phyloP scores from a whole-genome alignment of 2,888 invertebrate species.

The Mythimna loreyi region DNA sequence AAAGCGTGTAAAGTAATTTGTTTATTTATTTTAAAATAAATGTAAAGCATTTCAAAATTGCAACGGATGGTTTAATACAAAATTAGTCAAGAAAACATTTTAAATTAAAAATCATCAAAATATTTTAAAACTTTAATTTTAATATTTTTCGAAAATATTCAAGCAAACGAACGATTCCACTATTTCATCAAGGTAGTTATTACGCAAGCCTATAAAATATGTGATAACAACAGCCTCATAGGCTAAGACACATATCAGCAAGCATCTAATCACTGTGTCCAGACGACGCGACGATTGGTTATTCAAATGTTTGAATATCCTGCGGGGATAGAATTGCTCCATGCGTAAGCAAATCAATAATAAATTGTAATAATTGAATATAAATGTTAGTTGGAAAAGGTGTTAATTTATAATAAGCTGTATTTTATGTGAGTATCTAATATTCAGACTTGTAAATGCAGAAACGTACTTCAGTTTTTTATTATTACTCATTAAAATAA shows the following conservation, averaged over 20 bases:
- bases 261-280: conserved; percentile 53
- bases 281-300: conserved; percentile 52
- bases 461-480: not conserved
- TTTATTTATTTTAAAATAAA: not conserved
- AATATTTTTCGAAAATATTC: not conserved
- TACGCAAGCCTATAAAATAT: conserved; percentile 49
- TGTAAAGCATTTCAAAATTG: not conserved
- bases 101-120: not conserved
- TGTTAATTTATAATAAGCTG: conserved; percentile 4
- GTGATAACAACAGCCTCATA: conserved; percentile 43
- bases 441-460: not conserved
- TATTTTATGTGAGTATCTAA: not conserved
- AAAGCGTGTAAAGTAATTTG: not conserved
- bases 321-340: conserved; percentile 50
- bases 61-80: conserved; percentile 1
- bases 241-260: conserved; percentile 49
- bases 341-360: conserved; percentile 52
- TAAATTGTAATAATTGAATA: conserved; percentile 17
- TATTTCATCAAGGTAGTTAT: conserved; percentile 38
- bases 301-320: conserved; percentile 66
- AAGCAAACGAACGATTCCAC: conserved; percentile 21
- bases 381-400: not conserved
- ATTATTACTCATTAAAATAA: too few relatives aligned
- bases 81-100: not conserved
- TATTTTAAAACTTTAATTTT: not conserved